Evolutionary conservation across 2,797 vertebrate species (phyloP), one percentile per base, ranked within the genome.

Genomic region (Protosalanx chinensis): DNA sequence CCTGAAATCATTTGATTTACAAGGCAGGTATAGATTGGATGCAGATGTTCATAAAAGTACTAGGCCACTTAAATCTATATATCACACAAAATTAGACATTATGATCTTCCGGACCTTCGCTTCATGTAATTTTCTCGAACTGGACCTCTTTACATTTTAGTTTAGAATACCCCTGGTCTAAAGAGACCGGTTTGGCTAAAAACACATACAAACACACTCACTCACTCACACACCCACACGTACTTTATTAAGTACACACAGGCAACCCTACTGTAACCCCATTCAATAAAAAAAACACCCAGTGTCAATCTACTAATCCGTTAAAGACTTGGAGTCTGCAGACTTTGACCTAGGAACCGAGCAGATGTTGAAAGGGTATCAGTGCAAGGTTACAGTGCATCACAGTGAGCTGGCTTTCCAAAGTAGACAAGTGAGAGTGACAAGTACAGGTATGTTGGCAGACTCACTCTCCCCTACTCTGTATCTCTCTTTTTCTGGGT

Each of bases 261-360:
- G 62, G 13, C 64, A 73, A 69, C 63, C 13, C 61, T 82, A 89
- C 85, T 86, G 87, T 86, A 87, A 76, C 75, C 75, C 75, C 86
- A 79, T 87, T 84, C 76, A 81, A 73, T 79, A 81, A 77, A 87
- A 87, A 87, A 87, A 74, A 80, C 77, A 72, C 78, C 79, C 77
- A 69, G 77, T 86, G 85, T 87, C 88, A 86, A 57, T 85, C 81
- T 85, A 87, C 82, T 76, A 85, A 75, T 85, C 82, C 79, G 81
- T 80, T 83, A 85, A 90, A 70, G 78, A 73, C 70, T 79, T 75
- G 80, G 86, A 88, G 90, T 85, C 63, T 76, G 62, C 75, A 86
- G 90, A 82, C 81, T 88, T 87, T 82, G 84, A 88, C 88, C 88
- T 63, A 4, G 71, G 79, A 84, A 82, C 84, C 84, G 74, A 83